Base-by-base conservation (phyloP, 2,797 vertebrate genomes). In the Pelodytes ibericus region DNA sequence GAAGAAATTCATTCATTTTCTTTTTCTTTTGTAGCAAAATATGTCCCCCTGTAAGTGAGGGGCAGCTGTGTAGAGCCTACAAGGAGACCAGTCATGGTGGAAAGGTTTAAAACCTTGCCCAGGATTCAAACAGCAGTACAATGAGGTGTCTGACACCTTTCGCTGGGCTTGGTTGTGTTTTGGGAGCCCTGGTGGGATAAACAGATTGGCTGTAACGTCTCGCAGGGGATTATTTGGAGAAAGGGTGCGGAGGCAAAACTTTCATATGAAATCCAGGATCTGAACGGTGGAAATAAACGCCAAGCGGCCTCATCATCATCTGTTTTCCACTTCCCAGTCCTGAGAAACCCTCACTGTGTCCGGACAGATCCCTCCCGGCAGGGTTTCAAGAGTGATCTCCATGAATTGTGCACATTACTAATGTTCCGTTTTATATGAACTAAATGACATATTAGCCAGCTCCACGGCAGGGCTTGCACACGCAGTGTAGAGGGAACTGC, bases 311-410 rank as follows among this genome's bases (percentile, higher is more conserved):
- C 63, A n/a, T 64, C 77, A 57, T 79, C 77, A 79, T 79, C 77
- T 79, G 77, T 64, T 79, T 79, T 79, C 64, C 58, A 72, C 74
- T 74, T 69, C 77, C 39, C 63, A 61, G 63, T 64, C 71, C 71
- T 79, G 77, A 71, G 77, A 79, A 79, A 79, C 69, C 65, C 69
- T 73, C 62, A 68, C 69, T 79, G 77, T 74, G 64, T 79, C 77
- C 77, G 74, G 61, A n/a, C n/a, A 47, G 71, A 79, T 56, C 71
- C 49, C 47, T 15, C 41, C n/a, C 39, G 31, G 49, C 49, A 15
- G 41, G 41, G 24, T 79, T 79, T 79, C 70, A 79, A 72, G 76
- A 73, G 20, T 24, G 44, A 30, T 66, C 57, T 59, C 76, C 30
- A 65, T 44, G 61, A 72, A 67, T 47, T 31, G 53, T 66, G 29